These are phyloP conservation scores for Ptychochromis oligacanthus DNA, from an alignment of 2,113 vertebrate species.

Conservation along the genomic window DNA sequence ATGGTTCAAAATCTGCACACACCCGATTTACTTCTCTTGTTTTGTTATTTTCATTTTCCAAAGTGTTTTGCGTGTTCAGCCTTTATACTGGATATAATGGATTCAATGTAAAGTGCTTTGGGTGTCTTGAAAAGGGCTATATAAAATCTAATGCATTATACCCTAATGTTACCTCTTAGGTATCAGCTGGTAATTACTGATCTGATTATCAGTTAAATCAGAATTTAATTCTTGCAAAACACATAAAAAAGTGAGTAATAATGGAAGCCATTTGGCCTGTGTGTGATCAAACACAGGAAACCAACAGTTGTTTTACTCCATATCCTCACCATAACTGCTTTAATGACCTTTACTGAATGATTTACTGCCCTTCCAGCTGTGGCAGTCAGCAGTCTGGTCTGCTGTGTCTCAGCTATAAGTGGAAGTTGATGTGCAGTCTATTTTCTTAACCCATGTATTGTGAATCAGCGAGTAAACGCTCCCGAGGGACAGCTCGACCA, in stretches of 20 bases:
- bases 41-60: background rate
- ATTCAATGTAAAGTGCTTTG: too few species aligned
- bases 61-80: background rate
- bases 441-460: background rate
- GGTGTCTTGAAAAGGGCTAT: too few species aligned
- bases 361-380: background rate
- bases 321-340: background rate
- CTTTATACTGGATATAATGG: too few species aligned
- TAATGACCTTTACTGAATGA: background rate
- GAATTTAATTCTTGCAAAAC: background rate
- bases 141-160: too few species aligned
- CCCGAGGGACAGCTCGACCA: constrained; percentile 17
- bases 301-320: background rate
- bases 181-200: background rate
- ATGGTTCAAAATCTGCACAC: background rate
- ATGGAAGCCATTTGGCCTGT: background rate
- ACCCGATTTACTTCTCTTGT: background rate
- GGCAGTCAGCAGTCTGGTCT: background rate
- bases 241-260: background rate
- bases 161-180: background rate
- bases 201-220: background rate
- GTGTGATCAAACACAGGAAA: background rate
- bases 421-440: background rate
- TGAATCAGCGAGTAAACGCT: constrained; percentile 22
- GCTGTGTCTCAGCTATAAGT: background rate